Evolutionary conservation across 2,888 invertebrate genomes (phyloP).

Genomic region (Ennomos fuscantarius): DNA sequence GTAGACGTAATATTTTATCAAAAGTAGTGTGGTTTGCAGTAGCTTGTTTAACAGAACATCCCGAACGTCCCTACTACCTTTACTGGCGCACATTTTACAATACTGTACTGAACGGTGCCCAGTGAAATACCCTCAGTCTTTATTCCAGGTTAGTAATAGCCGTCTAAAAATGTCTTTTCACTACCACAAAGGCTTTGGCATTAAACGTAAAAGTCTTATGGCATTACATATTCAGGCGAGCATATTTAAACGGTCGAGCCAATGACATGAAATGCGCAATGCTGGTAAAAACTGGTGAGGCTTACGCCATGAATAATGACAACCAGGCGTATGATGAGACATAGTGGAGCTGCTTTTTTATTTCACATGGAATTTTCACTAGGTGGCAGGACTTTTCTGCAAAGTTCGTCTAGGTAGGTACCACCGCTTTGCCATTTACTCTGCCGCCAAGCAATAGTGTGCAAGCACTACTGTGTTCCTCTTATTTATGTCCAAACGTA

Average conservation of each 20-base stretch:
- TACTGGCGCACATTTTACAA: conserved; percentile 1
- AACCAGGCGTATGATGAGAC: conserved; percentile 19
- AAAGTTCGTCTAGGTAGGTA: too few relatives aligned
- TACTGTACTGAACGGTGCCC: conserved; percentile 8
- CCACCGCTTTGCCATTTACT: too few relatives aligned
- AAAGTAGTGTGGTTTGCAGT: too few relatives aligned
- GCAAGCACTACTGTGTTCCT: too few relatives aligned
- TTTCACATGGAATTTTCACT: too few relatives aligned
- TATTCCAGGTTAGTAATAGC: conserved; percentile 29
- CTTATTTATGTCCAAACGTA: too few relatives aligned
- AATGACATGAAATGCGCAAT: conserved; percentile 26
- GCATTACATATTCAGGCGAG: conserved; percentile 36
- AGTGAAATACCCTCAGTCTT: conserved; percentile 15
- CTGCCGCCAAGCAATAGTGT: too few relatives aligned
- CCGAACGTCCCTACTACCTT: neutral
- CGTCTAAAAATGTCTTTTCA: conserved; percentile 34
- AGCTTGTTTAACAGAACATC: too few relatives aligned
- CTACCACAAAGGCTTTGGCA: conserved; percentile 29
- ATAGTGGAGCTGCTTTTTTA: neutral
- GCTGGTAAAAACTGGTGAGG: conserved; percentile 30
- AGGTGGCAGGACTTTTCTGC: too few relatives aligned
- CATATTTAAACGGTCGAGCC: conserved; percentile 30
- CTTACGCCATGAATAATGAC: conserved; percentile 10
- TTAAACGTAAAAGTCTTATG: conserved; percentile 30
- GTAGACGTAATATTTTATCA: too few relatives aligned